These are phyloP conservation scores for Apamea monoglypha DNA, from an alignment of 2,888 invertebrate genomes.

Conservation along the genomic window DNA sequence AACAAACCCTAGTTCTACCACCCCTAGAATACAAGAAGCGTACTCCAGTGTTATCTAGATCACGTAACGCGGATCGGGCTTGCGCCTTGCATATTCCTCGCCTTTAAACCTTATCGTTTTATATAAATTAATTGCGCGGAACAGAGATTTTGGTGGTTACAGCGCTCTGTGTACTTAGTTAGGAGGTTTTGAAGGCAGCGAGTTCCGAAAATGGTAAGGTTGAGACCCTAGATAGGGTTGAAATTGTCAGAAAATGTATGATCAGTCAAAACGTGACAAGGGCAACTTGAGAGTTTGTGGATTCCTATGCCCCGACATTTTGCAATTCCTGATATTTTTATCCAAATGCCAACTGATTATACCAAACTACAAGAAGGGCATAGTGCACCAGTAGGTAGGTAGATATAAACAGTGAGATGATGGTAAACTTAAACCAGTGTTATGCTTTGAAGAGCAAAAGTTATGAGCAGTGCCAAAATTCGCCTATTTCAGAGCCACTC, in stretches of 20 bases:
- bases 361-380: background rate
- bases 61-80: conserved; percentile 82
- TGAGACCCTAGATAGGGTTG: background rate
- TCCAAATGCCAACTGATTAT: background rate
- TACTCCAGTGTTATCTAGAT: conserved; percentile 80
- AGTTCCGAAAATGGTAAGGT: background rate
- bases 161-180: conserved; percentile 53
- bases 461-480: background rate
- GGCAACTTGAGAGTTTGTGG: background rate
- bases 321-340: background rate
- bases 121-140: conserved; percentile 87
- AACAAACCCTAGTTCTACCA: conserved; percentile 49
- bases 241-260: background rate
- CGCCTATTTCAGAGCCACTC: conserved; percentile 49
- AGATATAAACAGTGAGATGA: background rate
- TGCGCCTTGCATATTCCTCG: conserved; percentile 88
- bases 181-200: conserved; percentile 47
- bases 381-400: background rate
- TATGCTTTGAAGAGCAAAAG: background rate
- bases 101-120: conserved; percentile 88
- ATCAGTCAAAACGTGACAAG: background rate
- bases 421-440: background rate
- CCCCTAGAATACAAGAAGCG: conserved; percentile 73
- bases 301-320: background rate
- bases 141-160: conserved; percentile 76